These are phyloP conservation scores for Tupaia chinensis DNA, from an alignment of 2,113 vertebrate genomes.

Conservation along the genomic window DNA sequence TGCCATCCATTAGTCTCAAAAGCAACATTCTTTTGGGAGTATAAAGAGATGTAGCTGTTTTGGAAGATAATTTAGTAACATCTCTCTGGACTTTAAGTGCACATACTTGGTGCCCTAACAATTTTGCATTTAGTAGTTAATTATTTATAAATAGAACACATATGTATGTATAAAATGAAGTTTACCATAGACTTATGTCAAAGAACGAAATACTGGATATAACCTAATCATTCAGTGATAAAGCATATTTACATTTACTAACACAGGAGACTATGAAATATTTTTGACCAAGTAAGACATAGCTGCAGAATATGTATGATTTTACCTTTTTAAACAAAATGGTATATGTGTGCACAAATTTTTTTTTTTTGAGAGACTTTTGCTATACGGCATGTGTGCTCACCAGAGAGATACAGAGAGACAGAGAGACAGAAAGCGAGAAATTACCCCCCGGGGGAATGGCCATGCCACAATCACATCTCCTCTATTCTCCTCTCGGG, in stretches of 20 bases:
- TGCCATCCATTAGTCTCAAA: neutral
- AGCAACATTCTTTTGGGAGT: neutral
- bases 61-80: neutral
- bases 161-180: neutral
- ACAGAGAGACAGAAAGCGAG: too few relatives aligned
- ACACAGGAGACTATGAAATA: neutral
- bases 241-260: neutral
- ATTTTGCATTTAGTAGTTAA: neutral
- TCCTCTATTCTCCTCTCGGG: too few relatives aligned
- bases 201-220: neutral
- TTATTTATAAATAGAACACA: neutral
- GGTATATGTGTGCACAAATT: neutral
- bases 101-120: neutral
- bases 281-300: neutral
- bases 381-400: too few relatives aligned
- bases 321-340: neutral
- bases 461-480: too few relatives aligned
- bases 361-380: too few relatives aligned
- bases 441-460: too few relatives aligned
- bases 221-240: neutral
- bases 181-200: neutral
- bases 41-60: neutral
- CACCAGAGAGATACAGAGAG: too few relatives aligned
- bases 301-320: neutral
- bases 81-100: neutral